These are phyloP conservation scores for Peromyscus californicus DNA, from an alignment of 2,113 vertebrate species.

Conservation along the genomic window DNA sequence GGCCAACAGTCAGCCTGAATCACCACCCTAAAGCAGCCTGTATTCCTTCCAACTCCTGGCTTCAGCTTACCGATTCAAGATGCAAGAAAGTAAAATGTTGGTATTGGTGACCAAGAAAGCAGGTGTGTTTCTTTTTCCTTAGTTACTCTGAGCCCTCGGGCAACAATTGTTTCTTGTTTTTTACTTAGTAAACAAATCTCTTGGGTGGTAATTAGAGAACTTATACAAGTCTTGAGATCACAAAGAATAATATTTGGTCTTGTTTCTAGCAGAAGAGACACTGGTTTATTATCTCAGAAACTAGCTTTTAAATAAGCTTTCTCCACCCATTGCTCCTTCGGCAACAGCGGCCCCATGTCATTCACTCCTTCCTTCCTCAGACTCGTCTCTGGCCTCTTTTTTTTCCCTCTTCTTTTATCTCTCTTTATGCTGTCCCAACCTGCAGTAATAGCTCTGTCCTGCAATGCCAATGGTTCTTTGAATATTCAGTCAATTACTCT, in stretches of 20 bases:
- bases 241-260: conserved; percentile 19
- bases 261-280: conserved; percentile 43
- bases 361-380: neutral
- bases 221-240: conserved; percentile 39
- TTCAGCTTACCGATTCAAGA: conserved; percentile 55
- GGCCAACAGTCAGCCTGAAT: conserved; percentile 77
- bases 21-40: conserved; percentile 68
- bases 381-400: neutral
- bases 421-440: neutral
- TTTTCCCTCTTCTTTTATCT: neutral
- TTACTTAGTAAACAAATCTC: conserved; percentile 65
- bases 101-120: conserved; percentile 67
- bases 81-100: conserved; percentile 69
- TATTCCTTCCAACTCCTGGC: conserved; percentile 38
- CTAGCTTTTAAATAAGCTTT: conserved; percentile 14
- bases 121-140: conserved; percentile 73
- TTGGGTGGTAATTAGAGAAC: conserved; percentile 71
- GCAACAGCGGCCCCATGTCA: neutral
- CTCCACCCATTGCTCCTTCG: neutral
- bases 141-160: conserved; percentile 61
- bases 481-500: neutral
- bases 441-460: neutral
- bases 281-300: conserved; percentile 37
- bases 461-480: neutral
- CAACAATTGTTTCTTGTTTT: conserved; percentile 64